These are phyloP conservation scores for Benitochromis conjunctus DNA, from an alignment of 2,113 vertebrate species.

Conservation along the genomic window DNA sequence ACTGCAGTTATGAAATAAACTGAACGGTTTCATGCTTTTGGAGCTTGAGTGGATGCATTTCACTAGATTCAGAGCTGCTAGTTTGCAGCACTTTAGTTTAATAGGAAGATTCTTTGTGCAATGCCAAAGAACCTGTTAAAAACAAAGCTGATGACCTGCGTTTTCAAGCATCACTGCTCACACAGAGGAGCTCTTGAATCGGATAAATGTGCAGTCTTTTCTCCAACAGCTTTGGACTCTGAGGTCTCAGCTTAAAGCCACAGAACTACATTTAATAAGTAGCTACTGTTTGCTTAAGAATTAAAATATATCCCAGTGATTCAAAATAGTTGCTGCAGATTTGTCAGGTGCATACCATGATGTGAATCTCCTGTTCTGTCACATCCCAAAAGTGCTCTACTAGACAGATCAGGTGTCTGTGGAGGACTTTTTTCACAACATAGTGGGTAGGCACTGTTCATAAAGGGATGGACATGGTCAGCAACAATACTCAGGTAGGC, in stretches of 20 bases:
- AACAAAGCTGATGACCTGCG: not conserved
- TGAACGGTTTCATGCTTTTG: no score
- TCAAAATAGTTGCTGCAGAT: not conserved
- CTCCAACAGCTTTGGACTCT: not conserved
- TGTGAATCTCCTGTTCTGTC: not conserved
- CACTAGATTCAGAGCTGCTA: no score
- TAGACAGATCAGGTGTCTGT: not conserved
- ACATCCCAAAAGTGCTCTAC: not conserved
- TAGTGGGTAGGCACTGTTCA: rapidly evolving
- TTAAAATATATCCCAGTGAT: not conserved
- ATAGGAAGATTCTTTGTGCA: not conserved
- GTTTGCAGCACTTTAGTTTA: no score
- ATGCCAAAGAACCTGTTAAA: not conserved
- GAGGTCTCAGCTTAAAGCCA: not conserved
- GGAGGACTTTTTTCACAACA: not conserved
- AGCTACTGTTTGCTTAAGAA: not conserved
- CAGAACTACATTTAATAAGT: not conserved
- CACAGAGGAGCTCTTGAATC: not conserved
- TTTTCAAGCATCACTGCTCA: not conserved
- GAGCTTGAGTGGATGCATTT: no score
- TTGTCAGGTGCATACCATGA: not conserved
- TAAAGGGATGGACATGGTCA: not conserved
- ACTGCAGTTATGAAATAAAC: no score
- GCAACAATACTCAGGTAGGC: not conserved
- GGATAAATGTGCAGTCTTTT: not conserved